A percentile compares a stretch with the other conserved stretches of the same genome.
Conservation (phyloP, 2,113 vertebrate genomes). For the Thalassarche chlororhynchos region DNA sequence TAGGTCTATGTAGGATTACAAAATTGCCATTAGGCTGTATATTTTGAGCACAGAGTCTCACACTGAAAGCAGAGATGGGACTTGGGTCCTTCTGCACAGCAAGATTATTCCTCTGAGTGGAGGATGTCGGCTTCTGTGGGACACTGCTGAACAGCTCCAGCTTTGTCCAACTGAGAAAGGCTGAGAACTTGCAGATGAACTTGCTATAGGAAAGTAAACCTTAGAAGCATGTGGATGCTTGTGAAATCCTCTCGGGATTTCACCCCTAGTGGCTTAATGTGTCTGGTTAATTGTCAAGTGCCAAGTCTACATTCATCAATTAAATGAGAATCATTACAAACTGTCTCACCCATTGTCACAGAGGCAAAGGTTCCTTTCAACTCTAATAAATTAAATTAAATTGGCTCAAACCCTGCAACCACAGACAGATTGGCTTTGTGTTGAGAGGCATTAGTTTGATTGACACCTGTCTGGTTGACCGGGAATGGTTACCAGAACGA, state of each 20-base stretch:
- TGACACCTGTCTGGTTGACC: constrained; percentile 37
- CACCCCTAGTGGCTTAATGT: background rate
- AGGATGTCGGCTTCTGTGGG: background rate
- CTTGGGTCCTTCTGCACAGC: background rate
- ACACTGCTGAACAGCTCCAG: background rate
- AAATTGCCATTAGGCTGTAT: background rate
- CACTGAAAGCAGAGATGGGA: background rate
- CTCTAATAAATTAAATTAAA: constrained; percentile 67
- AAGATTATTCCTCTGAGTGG: background rate
- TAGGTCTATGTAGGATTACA: rapidly evolving
- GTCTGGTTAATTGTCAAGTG: constrained; percentile 54
- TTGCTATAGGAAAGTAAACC: background rate
- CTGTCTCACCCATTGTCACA: constrained; percentile 48
- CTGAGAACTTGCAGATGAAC: background rate
- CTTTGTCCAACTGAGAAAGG: background rate
- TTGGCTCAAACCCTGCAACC: constrained; percentile 47
- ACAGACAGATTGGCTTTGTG: constrained; percentile 34
- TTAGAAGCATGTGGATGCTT: background rate
- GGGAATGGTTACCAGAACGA: background rate
- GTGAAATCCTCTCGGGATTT: constrained; percentile 4
- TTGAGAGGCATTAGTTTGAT: constrained; percentile 48
- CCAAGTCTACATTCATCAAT: constrained; percentile 53
- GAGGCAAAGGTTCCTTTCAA: constrained; percentile 56
- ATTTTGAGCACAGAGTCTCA: background rate
- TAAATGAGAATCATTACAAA: constrained; percentile 60